phyloP scores from a whole-genome alignment of 2,888 invertebrate genomes.

The Embidobia sp. region DNA sequence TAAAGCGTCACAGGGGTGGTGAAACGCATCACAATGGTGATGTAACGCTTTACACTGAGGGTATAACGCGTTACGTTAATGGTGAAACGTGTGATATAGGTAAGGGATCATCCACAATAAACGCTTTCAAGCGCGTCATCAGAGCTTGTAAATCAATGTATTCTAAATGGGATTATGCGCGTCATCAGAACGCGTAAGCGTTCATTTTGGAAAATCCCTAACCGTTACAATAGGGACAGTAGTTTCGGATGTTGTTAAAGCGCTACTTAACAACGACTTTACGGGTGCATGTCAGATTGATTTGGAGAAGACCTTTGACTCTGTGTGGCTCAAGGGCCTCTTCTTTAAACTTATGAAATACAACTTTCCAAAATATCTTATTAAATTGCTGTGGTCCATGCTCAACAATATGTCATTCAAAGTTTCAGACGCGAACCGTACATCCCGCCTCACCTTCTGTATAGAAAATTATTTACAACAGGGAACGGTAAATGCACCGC shows the following conservation, averaged over 20 bases:
- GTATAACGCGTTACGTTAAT: too few relatives aligned
- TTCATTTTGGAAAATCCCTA: neutral
- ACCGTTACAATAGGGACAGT: neutral
- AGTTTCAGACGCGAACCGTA: too few relatives aligned
- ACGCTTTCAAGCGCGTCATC: too few relatives aligned
- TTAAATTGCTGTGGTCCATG: conserved; percentile 44
- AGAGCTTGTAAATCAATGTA: too few relatives aligned
- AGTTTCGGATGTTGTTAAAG: conserved; percentile 19
- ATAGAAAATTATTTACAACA: conserved; percentile 46
- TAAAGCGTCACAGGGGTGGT: too few relatives aligned
- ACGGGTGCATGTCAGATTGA: neutral
- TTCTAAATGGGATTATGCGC: too few relatives aligned
- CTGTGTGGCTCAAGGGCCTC: conserved; percentile 11
- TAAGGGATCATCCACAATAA: too few relatives aligned
- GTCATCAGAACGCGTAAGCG: too few relatives aligned
- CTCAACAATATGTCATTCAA: conserved; percentile 5
- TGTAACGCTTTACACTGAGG: too few relatives aligned
- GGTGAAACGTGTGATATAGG: too few relatives aligned
- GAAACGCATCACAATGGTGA: too few relatives aligned
- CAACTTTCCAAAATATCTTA: conserved; percentile 22
- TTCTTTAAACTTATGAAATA: conserved; percentile 12
- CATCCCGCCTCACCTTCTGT: too few relatives aligned
- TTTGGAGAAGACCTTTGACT: conserved; percentile 5
- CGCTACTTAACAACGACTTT: conserved; percentile 19
- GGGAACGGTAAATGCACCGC: conserved; percentile 24